A percentile compares a stretch with the other conserved stretches of the same genome.
Evolutionary conservation across 2,797 vertebrate species (phyloP).

Genomic region (Urophycis tenuis): DNA sequence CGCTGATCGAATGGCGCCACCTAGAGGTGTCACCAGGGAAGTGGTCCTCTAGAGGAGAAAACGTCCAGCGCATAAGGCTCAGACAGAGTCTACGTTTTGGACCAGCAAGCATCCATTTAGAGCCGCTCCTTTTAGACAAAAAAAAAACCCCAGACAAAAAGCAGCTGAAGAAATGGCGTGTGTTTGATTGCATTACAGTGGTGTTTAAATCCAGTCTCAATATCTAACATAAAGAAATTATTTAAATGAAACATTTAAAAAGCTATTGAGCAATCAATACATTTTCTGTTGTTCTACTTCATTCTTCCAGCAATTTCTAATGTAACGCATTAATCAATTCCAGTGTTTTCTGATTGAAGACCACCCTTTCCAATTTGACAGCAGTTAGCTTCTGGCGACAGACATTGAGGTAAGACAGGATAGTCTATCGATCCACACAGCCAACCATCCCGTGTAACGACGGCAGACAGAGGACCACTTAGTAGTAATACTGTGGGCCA

Average conservation of each 20-base stretch:
- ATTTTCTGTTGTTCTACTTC: not conserved
- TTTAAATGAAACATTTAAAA: not conserved
- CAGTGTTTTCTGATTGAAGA: no score
- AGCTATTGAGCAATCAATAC: not conserved
- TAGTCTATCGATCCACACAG: not conserved
- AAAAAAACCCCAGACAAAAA: not conserved
- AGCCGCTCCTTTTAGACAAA: not conserved
- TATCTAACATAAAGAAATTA: not conserved
- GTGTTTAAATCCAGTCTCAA: not conserved
- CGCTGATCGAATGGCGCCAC: not conserved
- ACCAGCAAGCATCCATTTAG: not conserved
- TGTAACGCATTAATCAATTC: not conserved
- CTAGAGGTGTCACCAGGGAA: not conserved
- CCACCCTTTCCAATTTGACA: no score
- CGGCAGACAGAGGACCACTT: not conserved
- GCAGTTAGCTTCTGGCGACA: no score
- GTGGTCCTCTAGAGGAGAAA: not conserved
- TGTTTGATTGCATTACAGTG: not conserved
- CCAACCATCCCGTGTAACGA: not conserved
- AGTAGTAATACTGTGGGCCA: not conserved
- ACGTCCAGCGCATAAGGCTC: not conserved
- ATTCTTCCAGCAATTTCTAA: not conserved
- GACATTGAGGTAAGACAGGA: not conserved
- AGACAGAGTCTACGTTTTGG: not conserved
- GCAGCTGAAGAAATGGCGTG: not conserved